phyloP scores from a whole-genome alignment of 2,888 invertebrate genomes.

The Ophion obscuratus region DNA sequence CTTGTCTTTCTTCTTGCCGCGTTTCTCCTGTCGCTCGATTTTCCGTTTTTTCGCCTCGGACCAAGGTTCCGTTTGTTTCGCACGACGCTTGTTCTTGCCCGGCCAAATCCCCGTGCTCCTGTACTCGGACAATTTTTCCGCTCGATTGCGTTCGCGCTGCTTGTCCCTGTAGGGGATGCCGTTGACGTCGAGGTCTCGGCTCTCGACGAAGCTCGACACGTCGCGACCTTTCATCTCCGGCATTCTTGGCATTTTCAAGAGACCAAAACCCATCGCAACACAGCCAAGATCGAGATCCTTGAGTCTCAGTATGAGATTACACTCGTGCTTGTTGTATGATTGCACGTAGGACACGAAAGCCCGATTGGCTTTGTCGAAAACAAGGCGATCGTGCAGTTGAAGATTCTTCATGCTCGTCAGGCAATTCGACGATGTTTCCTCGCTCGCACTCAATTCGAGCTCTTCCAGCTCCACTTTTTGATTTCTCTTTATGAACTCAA shows the following conservation, averaged over 20 bases:
- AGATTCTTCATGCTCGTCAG: slow-evolving; percentile 87
- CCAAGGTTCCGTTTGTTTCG: slow-evolving; percentile 90
- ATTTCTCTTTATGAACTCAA: slow-evolving; percentile 95
- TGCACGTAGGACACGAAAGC: slow-evolving; percentile 98
- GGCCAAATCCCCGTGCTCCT: slow-evolving; percentile 92
- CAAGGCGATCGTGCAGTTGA: slow-evolving; percentile 89
- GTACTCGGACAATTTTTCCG: slow-evolving; percentile 89
- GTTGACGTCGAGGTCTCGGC: slow-evolving; percentile 88
- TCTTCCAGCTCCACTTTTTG: slow-evolving; percentile 91
- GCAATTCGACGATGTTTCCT: slow-evolving; percentile 84
- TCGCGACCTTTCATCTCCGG: slow-evolving; percentile 93
- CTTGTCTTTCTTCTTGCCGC: slow-evolving; percentile 87
- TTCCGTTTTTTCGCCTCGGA: slow-evolving; percentile 90
- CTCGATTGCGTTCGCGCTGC: slow-evolving; percentile 90
- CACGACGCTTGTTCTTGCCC: slow-evolving; percentile 86
- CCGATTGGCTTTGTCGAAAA: slow-evolving; percentile 94
- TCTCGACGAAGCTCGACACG: slow-evolving; percentile 86
- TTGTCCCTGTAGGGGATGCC: slow-evolving; percentile 92
- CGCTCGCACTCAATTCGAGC: slow-evolving; percentile 83
- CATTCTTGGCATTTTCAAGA: slow-evolving; percentile 96
- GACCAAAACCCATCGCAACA: slow-evolving; percentile 94
- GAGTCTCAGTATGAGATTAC: slow-evolving; percentile 93
- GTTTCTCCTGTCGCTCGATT: slow-evolving; percentile 87
- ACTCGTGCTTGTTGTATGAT: slow-evolving; percentile 98
- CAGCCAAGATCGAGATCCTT: slow-evolving; percentile 95